Conservation (phyloP, 2,113 vertebrate genomes). For the Brachyhypopomus occidentalis region DNA sequence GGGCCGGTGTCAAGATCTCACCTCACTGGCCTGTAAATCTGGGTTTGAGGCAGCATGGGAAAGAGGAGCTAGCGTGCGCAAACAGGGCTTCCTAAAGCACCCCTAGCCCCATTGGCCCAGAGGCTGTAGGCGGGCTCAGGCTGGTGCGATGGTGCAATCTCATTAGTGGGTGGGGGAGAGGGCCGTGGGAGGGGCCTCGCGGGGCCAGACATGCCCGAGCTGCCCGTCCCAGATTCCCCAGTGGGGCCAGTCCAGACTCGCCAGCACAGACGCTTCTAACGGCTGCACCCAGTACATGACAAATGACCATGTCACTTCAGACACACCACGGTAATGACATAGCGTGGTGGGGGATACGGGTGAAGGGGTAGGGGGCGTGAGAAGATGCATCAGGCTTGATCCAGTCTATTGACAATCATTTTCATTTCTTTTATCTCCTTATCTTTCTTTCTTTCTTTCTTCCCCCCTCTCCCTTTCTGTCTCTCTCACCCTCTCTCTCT, state of each 20-base stretch:
- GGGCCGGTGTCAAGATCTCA: background rate
- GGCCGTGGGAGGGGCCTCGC: constrained; percentile 17
- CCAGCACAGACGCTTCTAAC: constrained; percentile 37
- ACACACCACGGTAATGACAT: constrained; percentile 36
- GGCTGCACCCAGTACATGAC: constrained; percentile 41
- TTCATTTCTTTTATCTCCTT: background rate
- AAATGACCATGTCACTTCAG: constrained; percentile 46
- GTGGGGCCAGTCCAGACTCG: constrained; percentile 39
- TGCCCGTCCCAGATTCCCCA: background rate
- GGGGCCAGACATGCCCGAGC: constrained; percentile 15
- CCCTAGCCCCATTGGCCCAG: no score
- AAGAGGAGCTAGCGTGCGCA: no score
- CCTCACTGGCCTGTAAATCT: constrained; percentile 12
- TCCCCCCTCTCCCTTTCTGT: background rate
- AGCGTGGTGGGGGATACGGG: background rate
- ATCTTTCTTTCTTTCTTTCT: constrained; percentile 30
- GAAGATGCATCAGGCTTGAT: background rate
- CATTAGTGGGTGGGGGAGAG: constrained; percentile 49
- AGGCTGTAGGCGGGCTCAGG: background rate
- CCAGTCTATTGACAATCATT: constrained; percentile 5
- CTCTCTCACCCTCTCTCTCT: background rate
- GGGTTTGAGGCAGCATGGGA: constrained; percentile 16
- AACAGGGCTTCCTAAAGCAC: no score
- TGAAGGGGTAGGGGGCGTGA: background rate
- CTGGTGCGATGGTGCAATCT: constrained; percentile 27